Base-by-base conservation (phyloP, 2,888 invertebrate species). In the Suillia variegata region DNA sequence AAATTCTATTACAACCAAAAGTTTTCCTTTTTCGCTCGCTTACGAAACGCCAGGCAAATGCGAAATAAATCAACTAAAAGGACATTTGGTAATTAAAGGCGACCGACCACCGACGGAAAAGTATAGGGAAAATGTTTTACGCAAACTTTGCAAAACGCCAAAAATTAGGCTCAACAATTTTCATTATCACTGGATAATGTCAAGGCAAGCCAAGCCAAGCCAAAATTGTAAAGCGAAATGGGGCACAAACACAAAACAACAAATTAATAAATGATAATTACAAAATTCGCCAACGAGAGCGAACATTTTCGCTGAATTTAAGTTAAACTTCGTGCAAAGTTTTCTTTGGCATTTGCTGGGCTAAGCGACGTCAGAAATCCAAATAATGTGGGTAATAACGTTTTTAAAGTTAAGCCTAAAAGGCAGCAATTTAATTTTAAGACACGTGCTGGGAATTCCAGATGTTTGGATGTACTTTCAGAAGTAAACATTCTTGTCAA, bases 71-170 rank as follows among this genome's bases (percentile, higher is more conserved):
- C 33, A 56, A 50, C 56, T 50, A 42, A 2, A 56, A 50, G 24
- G 42, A 52, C 50, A 57, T 21, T 52, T 45, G 15, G 58, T 65
- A 71, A 70, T 67, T 66, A 70, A 70, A 67, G 62, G 59, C 64
- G 65, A 62, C 66, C 31, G n/a, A n/a, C n/a, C n/a, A n/a, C n/a
- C n/a, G 10, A 26, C 26, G 26, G 26, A 5, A 26, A 38, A 38
- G 38, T n/a, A 38, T 3, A 26, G 26, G 26, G 10, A 26, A 26
- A 26, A 10, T 26, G 26, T n/a, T 31, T 31, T 6, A 12, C 31
- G 12, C 6, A 31, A 31, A 31, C 31, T 31, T 6, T 31, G 31
- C 31, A 6, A 12, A 31, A 31, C 31, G 31, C 31, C 31, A 12
- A 31, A 31, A 31, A 31, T 6, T 31, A 31, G 6, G 31, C 31